phyloP scores from a whole-genome alignment of 2,113 vertebrate genomes.

The Alexandromys fortis region DNA sequence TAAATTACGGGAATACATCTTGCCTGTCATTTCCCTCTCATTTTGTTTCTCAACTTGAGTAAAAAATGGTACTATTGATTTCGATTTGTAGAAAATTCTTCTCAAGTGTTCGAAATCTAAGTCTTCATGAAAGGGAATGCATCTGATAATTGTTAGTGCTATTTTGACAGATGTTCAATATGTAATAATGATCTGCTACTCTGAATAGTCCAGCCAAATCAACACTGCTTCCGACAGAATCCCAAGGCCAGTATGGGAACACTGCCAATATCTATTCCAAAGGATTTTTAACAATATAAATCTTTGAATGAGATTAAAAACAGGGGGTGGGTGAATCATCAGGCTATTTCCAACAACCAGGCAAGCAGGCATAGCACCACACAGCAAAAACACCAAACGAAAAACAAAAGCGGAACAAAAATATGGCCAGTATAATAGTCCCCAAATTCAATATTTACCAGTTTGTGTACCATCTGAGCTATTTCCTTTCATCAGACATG shows the following conservation, averaged over 20 bases:
- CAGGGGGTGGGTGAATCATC: conserved; percentile 66
- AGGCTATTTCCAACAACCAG: conserved; percentile 65
- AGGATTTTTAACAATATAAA: conserved; percentile 77
- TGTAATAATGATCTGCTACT: conserved; percentile 85
- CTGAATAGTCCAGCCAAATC: conserved; percentile 87
- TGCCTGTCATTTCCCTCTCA: conserved; percentile 49
- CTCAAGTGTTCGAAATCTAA: conserved; percentile 66
- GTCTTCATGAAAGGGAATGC: conserved; percentile 78
- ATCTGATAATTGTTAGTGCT: conserved; percentile 86
- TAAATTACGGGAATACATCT: background rate
- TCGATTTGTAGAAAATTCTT: conserved; percentile 75
- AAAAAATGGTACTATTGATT: conserved; percentile 60
- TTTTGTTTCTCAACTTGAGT: conserved; percentile 65
- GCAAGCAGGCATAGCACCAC: conserved; percentile 66
- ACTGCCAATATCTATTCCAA: conserved; percentile 79
- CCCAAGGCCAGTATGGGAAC: conserved; percentile 84
- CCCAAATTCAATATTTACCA: conserved; percentile 87
- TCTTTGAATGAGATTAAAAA: conserved; percentile 25
- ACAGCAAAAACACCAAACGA: conserved; percentile 47
- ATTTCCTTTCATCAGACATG: conserved; percentile 86
- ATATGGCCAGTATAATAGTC: conserved; percentile 73
- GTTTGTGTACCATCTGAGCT: conserved; percentile 86
- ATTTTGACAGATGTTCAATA: conserved; percentile 88
- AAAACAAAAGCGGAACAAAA: conserved; percentile 72
- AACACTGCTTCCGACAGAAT: conserved; percentile 83